Conservation (phyloP, 2,888 invertebrate species). For the Branchipolynoe longqiensis region DNA sequence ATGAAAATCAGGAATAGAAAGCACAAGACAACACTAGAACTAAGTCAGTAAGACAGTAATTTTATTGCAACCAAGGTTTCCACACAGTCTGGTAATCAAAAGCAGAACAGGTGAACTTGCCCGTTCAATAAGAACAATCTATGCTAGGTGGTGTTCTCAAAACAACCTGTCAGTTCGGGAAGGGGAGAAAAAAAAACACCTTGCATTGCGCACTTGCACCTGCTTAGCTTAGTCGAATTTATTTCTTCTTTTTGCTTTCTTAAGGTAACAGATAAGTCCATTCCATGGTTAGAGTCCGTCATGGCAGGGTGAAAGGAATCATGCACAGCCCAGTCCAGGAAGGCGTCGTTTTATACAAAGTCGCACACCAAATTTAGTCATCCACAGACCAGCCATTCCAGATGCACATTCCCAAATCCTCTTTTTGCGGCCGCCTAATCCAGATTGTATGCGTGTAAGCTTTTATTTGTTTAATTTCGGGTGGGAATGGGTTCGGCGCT, state of each 20-base stretch:
- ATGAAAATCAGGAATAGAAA: slow-evolving; percentile 15
- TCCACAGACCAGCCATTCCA: slow-evolving; percentile 53
- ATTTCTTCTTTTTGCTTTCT: neutral
- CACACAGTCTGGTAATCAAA: slow-evolving; percentile 41
- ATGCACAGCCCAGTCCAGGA: slow-evolving; percentile 27
- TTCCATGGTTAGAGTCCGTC: slow-evolving; percentile 27
- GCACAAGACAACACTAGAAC: slow-evolving; percentile 54
- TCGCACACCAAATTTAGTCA: slow-evolving; percentile 29
- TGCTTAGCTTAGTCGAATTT: no score
- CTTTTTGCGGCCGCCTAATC: slow-evolving; percentile 30
- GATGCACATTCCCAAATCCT: slow-evolving; percentile 53
- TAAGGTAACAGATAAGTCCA: slow-evolving; percentile 10
- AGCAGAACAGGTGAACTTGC: neutral
- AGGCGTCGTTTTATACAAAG: slow-evolving; percentile 24
- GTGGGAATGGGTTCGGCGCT: no score
- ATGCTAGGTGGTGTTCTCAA: neutral
- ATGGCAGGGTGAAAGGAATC: slow-evolving; percentile 29
- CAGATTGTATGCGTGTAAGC: slow-evolving; percentile 28
- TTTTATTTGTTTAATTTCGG: no score
- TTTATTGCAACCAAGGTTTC: slow-evolving; percentile 58
- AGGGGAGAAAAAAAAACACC: no score
- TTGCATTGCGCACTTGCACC: neutral
- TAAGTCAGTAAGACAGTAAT: slow-evolving; percentile 38
- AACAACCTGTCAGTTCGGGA: neutral
- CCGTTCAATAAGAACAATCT: neutral